These are phyloP conservation scores for Pinna nobilis DNA, from an alignment of 1,140 invertebrate species.

Conservation along the genomic window DNA sequence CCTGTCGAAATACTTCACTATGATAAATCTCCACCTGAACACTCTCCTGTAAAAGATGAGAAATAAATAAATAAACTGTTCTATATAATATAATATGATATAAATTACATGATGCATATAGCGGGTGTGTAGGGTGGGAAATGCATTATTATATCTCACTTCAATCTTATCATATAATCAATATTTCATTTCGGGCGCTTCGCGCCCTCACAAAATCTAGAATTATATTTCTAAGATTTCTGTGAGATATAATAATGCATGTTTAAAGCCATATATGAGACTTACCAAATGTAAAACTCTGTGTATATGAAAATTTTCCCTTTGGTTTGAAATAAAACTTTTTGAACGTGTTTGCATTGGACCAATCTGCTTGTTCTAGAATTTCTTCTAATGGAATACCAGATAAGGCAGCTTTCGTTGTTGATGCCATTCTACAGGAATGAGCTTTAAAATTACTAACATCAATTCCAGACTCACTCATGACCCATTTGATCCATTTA, in stretches of 20 bases:
- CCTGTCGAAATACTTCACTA: too few species aligned
- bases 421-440: constrained; percentile 8
- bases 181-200: constrained; percentile 16
- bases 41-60: too few species aligned
- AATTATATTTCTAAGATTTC: constrained; percentile 24
- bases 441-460: constrained; percentile 17
- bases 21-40: too few species aligned
- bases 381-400: constrained; percentile 4
- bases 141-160: too few species aligned
- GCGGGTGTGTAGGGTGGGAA: too few species aligned
- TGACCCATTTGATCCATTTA: constrained; percentile 9
- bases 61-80: too few species aligned
- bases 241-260: constrained; percentile 31
- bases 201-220: constrained; percentile 19
- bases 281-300: not conserved
- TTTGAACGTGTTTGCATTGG: not conserved
- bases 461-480: constrained; percentile 19
- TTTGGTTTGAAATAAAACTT: constrained; percentile 6
- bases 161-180: too few species aligned
- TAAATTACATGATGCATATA: too few species aligned
- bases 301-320: not conserved
- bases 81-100: too few species aligned
- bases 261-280: constrained; percentile 11
- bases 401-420: not conserved
- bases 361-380: constrained; percentile 12